Evolutionary conservation across 1,140 invertebrate species (phyloP).

Genomic region (Camponotus floridanus): DNA sequence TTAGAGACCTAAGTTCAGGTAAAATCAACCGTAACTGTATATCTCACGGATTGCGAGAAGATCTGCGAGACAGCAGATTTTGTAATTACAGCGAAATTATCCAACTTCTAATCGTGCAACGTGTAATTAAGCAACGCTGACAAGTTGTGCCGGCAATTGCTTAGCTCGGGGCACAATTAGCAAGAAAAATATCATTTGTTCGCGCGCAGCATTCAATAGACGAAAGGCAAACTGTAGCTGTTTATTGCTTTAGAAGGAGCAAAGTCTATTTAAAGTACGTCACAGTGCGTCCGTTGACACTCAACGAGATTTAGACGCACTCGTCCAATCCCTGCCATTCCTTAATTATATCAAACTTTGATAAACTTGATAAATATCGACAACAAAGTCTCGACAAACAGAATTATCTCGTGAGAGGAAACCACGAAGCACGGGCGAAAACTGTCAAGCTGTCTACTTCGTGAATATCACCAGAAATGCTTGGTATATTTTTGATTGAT

Average conservation of each 20-base stretch:
- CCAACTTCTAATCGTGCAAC: constrained; percentile 42
- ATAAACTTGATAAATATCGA: constrained; percentile 51
- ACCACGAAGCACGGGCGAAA: background rate
- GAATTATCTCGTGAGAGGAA: constrained; percentile 35
- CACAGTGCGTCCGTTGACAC: constrained; percentile 4
- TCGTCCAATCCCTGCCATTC: constrained; percentile 29
- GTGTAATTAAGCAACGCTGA: constrained; percentile 50
- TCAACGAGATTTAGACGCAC: constrained; percentile 44
- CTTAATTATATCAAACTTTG: constrained; percentile 49
- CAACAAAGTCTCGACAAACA: constrained; percentile 26
- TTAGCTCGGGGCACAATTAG: constrained; percentile 13
- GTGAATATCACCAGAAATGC: background rate
- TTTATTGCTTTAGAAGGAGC: constrained; percentile 42
- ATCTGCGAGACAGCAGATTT: constrained; percentile 39
- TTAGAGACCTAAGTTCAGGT: background rate
- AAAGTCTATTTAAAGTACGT: constrained; percentile 57
- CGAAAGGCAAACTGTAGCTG: constrained; percentile 38
- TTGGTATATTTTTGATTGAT: background rate
- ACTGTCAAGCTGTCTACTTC: background rate
- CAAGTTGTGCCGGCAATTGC: constrained; percentile 28
- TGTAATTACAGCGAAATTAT: constrained; percentile 51
- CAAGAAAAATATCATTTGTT: constrained; percentile 39
- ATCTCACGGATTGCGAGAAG: background rate
- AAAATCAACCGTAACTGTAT: constrained; percentile 32
- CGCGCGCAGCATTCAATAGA: constrained; percentile 17